Base-by-base conservation (phyloP, 2,113 vertebrate species). In the Barbus barbus region DNA sequence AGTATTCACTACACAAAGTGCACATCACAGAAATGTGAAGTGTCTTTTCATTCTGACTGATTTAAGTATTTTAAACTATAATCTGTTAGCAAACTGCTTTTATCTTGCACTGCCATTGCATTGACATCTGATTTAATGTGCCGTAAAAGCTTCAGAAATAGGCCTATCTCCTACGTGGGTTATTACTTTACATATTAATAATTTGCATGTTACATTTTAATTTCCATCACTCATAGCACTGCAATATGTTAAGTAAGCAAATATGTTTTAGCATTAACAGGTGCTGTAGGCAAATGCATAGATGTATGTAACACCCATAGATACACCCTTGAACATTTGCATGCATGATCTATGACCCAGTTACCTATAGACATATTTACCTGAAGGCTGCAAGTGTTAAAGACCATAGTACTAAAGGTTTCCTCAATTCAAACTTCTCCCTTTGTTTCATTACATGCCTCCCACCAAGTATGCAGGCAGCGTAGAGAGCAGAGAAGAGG, bases 371-470 rank as follows among this genome's bases (percentile, higher is more conserved):
- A 56, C n/a, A 24, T n/a, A 84, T 90, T 91, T 92, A 98, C 97
- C 98, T 99, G 95, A 99, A 99, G 74, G 96, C 95, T 0, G 98
- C 98, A 9, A 99, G 98, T 16, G 96, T 97, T 91, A 99, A 94
- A 1, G 98, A 99, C 98, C 98, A 99, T n/a, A 99, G 93, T 87
- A 99, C 97, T 89, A 99, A 91, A 0, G 98, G 98, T 91, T 98
- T 99, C 92, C 98, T 95, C 94, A 99, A 88, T 80, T 99, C 98
- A 94, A 99, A 99, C 93, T 99, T 99, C 61, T 97, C 98, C 90
- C 98, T 94, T 87, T 98, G 98, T 91, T 98, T 99, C 98, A 99
- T 99, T 85, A 99, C 91, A 94, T 96, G 97, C 82, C 97, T 96
- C 18, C 98, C 98, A 3, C 98, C 98, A 61, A 99, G 96, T 93